Percentiles rank a stretch among this genome's conserved stretches.
Evolutionary conservation across 1,140 invertebrate species (phyloP).

Genomic region (Popillia japonica): DNA sequence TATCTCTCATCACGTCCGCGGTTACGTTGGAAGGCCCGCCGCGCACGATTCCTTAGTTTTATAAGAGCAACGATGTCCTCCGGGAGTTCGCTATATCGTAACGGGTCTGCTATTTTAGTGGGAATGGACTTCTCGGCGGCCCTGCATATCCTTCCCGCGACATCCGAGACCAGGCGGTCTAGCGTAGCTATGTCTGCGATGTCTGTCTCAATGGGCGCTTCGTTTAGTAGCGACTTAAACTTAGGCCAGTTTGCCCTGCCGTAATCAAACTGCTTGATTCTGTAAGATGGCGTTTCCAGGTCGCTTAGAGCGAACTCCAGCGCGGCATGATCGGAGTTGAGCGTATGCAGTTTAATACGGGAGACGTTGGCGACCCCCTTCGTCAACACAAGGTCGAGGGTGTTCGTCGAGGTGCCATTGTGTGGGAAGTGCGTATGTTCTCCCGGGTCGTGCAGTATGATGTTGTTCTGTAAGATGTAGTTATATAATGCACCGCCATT

Average conservation of each 20-base stretch:
- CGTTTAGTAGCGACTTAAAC: background rate
- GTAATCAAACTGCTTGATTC: background rate
- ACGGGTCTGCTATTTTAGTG: background rate
- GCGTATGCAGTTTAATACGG: background rate
- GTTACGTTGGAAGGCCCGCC: background rate
- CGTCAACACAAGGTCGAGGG: background rate
- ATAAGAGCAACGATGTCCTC: background rate
- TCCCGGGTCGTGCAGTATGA: background rate
- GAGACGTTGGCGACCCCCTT: background rate
- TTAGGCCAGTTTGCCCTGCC: background rate
- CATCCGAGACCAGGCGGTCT: background rate
- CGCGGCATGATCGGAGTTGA: background rate
- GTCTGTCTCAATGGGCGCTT: background rate
- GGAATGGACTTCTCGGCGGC: background rate
- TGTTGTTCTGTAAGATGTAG: background rate
- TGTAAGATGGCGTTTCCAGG: too few relatives aligned
- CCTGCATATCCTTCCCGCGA: background rate
- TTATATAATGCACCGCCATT: background rate
- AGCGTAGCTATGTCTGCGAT: background rate
- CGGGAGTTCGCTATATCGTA: background rate
- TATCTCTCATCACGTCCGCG: background rate
- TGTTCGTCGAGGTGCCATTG: slow-evolving; percentile 4
- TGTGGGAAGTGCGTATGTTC: slow-evolving; percentile 18
- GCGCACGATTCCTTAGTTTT: background rate
- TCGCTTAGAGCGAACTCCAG: background rate